Conservation (phyloP, 2,888 invertebrate genomes). For the Amphipoea oculea region DNA sequence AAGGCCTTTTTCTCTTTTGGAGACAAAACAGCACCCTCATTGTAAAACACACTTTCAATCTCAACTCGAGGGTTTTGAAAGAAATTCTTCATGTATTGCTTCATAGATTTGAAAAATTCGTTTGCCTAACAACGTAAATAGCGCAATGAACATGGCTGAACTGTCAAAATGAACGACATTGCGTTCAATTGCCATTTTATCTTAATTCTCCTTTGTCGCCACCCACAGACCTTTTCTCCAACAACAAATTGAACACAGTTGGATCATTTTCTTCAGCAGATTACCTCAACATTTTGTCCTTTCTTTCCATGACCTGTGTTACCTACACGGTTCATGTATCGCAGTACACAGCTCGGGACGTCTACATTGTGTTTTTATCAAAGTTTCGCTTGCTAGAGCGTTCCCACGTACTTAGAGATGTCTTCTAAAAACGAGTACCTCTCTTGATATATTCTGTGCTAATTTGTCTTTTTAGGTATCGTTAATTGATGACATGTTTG, state of each 20-base stretch:
- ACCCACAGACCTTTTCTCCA: too few species aligned
- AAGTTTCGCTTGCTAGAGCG: constrained; percentile 52
- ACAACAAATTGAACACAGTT: neutral
- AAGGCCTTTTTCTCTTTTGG: too few species aligned
- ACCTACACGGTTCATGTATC: constrained; percentile 4
- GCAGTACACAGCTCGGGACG: constrained; percentile 8
- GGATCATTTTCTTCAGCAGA: neutral
- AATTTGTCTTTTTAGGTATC: constrained; percentile 39
- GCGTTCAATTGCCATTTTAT: too few species aligned
- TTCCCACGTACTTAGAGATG: constrained; percentile 49
- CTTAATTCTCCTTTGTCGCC: too few species aligned
- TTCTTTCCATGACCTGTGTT: neutral
- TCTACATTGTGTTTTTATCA: constrained; percentile 52
- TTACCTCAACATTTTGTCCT: neutral
- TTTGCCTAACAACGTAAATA: too few species aligned
- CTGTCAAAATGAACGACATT: too few species aligned
- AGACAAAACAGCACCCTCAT: too few species aligned
- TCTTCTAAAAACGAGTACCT: constrained; percentile 43
- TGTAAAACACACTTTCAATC: too few species aligned
- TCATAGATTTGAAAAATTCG: too few species aligned
- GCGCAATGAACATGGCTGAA: too few species aligned
- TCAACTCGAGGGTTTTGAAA: too few species aligned
- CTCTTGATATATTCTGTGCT: constrained; percentile 31
- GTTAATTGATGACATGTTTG: constrained; percentile 29
- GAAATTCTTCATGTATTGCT: too few species aligned